Conservation (phyloP, 2,888 invertebrate species). For the Dolomedes plantarius region DNA sequence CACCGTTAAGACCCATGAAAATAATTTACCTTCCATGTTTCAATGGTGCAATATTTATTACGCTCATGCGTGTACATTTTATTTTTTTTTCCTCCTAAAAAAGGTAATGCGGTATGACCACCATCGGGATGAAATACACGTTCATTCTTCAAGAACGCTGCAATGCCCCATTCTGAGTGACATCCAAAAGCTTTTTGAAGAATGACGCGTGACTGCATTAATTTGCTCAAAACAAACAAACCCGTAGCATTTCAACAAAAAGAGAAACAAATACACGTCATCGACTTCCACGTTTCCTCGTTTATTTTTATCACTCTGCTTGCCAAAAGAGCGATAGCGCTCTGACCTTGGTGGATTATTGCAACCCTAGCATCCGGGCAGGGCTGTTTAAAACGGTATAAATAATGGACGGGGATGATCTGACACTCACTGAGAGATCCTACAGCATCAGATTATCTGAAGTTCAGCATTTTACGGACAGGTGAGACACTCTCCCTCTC, state of each 20-base stretch:
- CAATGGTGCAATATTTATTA: no score
- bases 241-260: neutral
- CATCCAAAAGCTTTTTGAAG: neutral
- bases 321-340: conserved; percentile 29
- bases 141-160: neutral
- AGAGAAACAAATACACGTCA: neutral
- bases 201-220: neutral
- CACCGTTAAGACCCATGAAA: no score
- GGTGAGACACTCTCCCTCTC: no score
- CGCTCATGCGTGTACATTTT: no score
- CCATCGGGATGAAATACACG: neutral
- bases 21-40: no score
- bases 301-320: neutral
- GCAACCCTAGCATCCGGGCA: conserved; percentile 21
- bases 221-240: neutral
- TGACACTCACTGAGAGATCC: neutral
- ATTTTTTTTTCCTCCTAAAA: no score
- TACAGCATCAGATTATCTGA: neutral
- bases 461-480: no score
- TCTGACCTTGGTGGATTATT: conserved; percentile 19
- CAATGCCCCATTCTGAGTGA: neutral
- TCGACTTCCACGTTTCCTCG: neutral
- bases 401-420: neutral
- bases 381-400: neutral
- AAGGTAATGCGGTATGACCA: no score